Evolutionary conservation across 30 jellyfish, hydroid and myxozoan genomes (phyloP).

Genomic region (Turritopsis dohrnii): DNA sequence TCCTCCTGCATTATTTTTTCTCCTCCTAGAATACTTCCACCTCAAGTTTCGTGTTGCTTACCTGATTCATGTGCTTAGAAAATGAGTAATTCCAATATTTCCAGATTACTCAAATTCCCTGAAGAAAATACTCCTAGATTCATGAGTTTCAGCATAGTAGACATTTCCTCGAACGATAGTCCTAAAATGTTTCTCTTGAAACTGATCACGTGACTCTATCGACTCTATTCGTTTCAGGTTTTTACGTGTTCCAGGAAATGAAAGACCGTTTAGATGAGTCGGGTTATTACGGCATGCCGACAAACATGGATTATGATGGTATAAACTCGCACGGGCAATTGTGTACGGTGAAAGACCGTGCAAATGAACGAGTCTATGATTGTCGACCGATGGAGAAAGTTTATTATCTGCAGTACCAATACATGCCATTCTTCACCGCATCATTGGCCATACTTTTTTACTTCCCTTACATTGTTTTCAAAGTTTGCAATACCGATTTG

Average conservation of each 20-base stretch:
- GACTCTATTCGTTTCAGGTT: slow-evolving; percentile 20
- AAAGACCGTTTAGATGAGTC: slow-evolving; percentile 5
- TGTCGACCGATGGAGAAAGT: slow-evolving; percentile 21
- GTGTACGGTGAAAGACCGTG: slow-evolving; percentile 23
- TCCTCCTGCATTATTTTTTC: too few species aligned
- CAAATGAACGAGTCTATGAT: background rate
- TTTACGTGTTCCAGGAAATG: slow-evolving; percentile 26
- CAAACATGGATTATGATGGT: slow-evolving; percentile 26
- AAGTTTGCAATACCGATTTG: slow-evolving; percentile 1
- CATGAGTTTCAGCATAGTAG: too few species aligned
- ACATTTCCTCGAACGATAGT: too few species aligned
- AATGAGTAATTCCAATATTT: too few species aligned
- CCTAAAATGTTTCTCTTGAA: too few species aligned
- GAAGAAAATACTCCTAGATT: too few species aligned
- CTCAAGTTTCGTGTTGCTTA: too few species aligned
- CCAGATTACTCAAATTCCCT: too few species aligned
- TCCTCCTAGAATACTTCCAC: too few species aligned
- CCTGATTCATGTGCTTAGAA: too few species aligned
- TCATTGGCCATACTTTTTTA: slow-evolving; percentile 23
- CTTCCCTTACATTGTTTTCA: slow-evolving; percentile 21
- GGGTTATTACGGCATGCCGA: slow-evolving; percentile 29
- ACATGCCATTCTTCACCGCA: slow-evolving; percentile 29
- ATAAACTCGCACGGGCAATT: slow-evolving; percentile 20
- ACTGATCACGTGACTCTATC: too few species aligned
- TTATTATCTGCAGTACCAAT: slow-evolving; percentile 22